A percentile compares a stretch with the other conserved stretches of the same genome.
These are phyloP conservation scores for Thermophis baileyi DNA, from an alignment of 2,113 vertebrate species.

Conservation along the genomic window DNA sequence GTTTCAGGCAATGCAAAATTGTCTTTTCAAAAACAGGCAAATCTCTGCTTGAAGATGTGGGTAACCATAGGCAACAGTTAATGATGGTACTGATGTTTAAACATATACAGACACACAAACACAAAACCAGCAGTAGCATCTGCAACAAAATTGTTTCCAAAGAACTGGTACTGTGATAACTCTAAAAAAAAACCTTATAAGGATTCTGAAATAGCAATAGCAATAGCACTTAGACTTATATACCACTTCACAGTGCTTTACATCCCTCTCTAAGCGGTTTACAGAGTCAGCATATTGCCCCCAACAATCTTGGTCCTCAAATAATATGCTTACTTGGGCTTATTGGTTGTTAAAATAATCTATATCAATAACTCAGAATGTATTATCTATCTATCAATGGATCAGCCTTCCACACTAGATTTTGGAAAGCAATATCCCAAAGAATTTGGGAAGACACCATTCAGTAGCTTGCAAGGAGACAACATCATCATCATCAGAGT, in stretches of 20 bases:
- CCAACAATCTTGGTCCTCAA: too few species aligned
- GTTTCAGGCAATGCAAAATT: conserved; percentile 14
- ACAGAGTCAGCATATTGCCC: too few species aligned
- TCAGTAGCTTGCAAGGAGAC: not conserved
- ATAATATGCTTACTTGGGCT: not conserved
- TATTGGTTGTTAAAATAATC: not conserved
- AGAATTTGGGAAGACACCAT: not conserved
- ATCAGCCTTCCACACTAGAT: not conserved
- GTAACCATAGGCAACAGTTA: conserved; percentile 22
- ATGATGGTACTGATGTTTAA: conserved; percentile 4
- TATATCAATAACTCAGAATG: not conserved
- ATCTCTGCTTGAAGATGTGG: conserved; percentile 3
- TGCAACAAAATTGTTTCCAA: conserved; percentile 16
- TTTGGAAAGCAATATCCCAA: not conserved
- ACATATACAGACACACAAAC: not conserved
- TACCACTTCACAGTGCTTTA: too few species aligned
- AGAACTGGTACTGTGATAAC: not conserved
- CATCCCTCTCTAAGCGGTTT: too few species aligned
- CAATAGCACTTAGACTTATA: too few species aligned
- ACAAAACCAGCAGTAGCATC: not conserved
- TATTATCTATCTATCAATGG: not conserved
- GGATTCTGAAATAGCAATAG: not conserved
- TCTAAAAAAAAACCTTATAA: not conserved
- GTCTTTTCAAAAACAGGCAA: conserved; percentile 15
- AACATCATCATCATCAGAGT: not conserved